Base-by-base conservation (phyloP, 2,888 invertebrate genomes). In the Panorpa germanica region DNA sequence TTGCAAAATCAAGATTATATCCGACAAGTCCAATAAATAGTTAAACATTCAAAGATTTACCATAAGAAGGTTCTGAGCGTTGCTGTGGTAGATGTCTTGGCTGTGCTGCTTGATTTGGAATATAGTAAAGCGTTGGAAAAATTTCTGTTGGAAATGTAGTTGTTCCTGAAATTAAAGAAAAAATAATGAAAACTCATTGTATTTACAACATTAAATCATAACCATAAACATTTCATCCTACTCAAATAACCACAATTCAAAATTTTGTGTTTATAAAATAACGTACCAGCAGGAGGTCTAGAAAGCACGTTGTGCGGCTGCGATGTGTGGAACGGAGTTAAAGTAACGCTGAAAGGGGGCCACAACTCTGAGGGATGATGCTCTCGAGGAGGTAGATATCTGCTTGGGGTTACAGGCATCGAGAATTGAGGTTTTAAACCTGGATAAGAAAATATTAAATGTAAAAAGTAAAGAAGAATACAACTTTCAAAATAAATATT, bases 311-410 rank as follows among this genome's bases (percentile, higher is more conserved):
- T 44, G 44, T 39, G 47, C 43, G 37, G 55, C 46, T 35, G 52
- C 45, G 34, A 51, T 39, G 36, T 41, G 25, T 45, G 49, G 33
- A 53, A 43, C 10, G 55, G 48, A 6, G 58, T 49, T 29, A 54
- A 48, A 1, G 60, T 57, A 24, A 64, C 57, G 2, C 68, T 63
- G 40, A 67, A 63, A 1, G 68, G 64, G 2, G 70, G 64, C 67
- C 70, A 69, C 5, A 66, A 39, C 38, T 65, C 65, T n/a, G n/a
- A n/a, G 10, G 63, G 52, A 38, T 57, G 57, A 28, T 48, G 19
- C 25, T 28, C 33, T 19, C 19, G 21, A 25, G 14, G 32, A 5
- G 27, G 29, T 7, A 23, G 20, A 4, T 13, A 15, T n/a, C 16
- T 4, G n/a, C 14, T 17, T 10, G 30, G 13, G 25, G 19, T 26